Conservation (phyloP, 2,113 vertebrate species). For the Charadrius vociferus region DNA sequence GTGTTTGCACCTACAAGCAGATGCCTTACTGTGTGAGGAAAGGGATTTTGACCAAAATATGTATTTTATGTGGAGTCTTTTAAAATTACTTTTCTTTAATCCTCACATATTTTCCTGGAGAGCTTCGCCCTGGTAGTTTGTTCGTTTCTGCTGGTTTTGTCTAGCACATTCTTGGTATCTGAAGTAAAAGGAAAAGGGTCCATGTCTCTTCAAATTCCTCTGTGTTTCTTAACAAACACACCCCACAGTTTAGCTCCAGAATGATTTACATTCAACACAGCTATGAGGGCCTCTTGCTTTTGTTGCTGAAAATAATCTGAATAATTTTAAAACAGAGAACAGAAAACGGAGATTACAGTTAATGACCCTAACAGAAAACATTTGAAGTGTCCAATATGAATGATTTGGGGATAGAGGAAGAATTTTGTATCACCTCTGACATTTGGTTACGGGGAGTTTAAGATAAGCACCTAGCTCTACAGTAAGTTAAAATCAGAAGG, state of each 20-base stretch:
- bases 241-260: not conserved
- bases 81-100: constrained; percentile 58
- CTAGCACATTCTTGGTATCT: constrained; percentile 57
- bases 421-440: not conserved
- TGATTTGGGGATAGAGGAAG: not conserved
- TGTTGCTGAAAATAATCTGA: not conserved
- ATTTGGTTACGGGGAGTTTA: not conserved
- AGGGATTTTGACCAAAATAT: constrained; percentile 67
- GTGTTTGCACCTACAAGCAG: constrained; percentile 61
- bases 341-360: not conserved
- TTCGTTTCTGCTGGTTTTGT: constrained; percentile 56
- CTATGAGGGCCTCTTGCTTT: not conserved
- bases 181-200: constrained; percentile 9
- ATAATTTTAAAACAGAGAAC: not conserved
- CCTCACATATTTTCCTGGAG: constrained; percentile 64
- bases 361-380: not conserved
- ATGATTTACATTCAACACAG: not conserved
- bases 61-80: constrained; percentile 68
- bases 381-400: not conserved
- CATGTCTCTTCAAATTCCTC: not conserved
- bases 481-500: not conserved
- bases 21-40: constrained; percentile 60
- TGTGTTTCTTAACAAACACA: constrained; percentile 7
- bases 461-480: not conserved
- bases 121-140: constrained; percentile 43